phyloP scores from a whole-genome alignment of 2,888 invertebrate species.

The Athrips mouffetella region DNA sequence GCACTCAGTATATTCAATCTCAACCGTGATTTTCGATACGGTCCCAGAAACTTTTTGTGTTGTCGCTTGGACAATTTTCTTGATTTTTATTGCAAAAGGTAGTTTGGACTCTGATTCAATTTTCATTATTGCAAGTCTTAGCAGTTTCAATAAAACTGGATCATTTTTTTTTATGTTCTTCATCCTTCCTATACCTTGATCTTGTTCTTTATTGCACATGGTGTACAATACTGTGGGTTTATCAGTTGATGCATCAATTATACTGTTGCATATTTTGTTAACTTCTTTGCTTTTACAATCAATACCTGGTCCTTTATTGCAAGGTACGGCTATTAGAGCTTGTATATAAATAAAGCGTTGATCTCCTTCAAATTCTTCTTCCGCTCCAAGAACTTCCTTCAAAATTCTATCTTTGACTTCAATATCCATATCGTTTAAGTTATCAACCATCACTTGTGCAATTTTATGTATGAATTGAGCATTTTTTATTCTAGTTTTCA shows the following conservation, averaged over 20 bases:
- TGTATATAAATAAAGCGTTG: slow-evolving; percentile 53
- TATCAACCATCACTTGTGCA: slow-evolving; percentile 50
- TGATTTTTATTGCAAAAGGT: slow-evolving; percentile 39
- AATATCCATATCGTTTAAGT: slow-evolving; percentile 54
- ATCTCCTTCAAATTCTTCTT: slow-evolving; percentile 51
- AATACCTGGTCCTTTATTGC: slow-evolving; percentile 42
- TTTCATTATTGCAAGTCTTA: slow-evolving; percentile 43
- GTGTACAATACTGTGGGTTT: slow-evolving; percentile 66
- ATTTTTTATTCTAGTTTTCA: slow-evolving; percentile 48
- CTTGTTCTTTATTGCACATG: slow-evolving; percentile 63
- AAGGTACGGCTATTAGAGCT: slow-evolving; percentile 47
- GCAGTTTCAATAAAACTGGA: slow-evolving; percentile 40
- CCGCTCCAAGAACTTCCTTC: slow-evolving; percentile 49
- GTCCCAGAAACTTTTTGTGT: slow-evolving; percentile 44
- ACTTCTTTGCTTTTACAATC: slow-evolving; percentile 45
- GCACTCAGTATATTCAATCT: slow-evolving; percentile 50
- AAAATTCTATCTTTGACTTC: slow-evolving; percentile 46
- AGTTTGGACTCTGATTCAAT: slow-evolving; percentile 57
- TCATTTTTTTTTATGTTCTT: slow-evolving; percentile 42
- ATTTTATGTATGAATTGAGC: slow-evolving; percentile 47
- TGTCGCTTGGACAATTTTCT: slow-evolving; percentile 46
- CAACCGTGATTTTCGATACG: slow-evolving; percentile 47
- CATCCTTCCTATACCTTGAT: slow-evolving; percentile 32
- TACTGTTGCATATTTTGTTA: slow-evolving; percentile 76
- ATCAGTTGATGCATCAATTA: slow-evolving; percentile 60